Base-by-base conservation (phyloP, 2,797 vertebrate species). In the Enteromius anoplus region DNA sequence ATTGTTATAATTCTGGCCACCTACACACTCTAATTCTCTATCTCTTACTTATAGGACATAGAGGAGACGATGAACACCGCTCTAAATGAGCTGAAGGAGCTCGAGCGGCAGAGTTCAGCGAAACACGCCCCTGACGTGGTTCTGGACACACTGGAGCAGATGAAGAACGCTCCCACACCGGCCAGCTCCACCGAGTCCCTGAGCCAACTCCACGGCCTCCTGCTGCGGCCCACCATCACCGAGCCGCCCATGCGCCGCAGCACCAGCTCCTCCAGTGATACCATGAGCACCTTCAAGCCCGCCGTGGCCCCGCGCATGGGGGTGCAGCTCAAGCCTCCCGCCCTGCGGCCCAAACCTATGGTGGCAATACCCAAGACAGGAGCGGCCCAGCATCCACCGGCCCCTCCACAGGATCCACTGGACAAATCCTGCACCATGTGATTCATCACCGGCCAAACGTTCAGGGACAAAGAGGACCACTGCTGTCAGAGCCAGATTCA, bases 361-460 rank as follows among this genome's bases (percentile, higher is more conserved):
- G 95, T 99, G 87, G 37, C 12, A 7, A 92, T 98, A 93, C 98
- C 97, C 89, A 99, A 96, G 93, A 95, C 95, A 79, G 94, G 76
- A 87, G 95, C 76, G 81, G 88, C 83, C 4, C 87, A 90, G 3
- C 92, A 91, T 84, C 89, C 93, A 23, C 84, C 90, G 0, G 90
- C 95, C 3, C 86, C 92, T 21, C 53, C 93, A 83, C 97, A 97
- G 92, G 97, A 97, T 88, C 94, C 97, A 49, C 89, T 96, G 58
- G 98, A 99, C 93, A 99, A 98, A 91, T 98, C 97, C 85, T 99
- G 98, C 94, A 99, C 98, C 76, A 99, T 99, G 98, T 99, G 93
- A 95, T 51, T 9, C 53, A 86, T 78, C 83, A 87, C 53, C 64
- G 85, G 75, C 5, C 4, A 21, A 14, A 15, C 21, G 12, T 64